phyloP scores from a whole-genome alignment of 2,797 vertebrate genomes.

The Mormyrus hasselquistii region DNA sequence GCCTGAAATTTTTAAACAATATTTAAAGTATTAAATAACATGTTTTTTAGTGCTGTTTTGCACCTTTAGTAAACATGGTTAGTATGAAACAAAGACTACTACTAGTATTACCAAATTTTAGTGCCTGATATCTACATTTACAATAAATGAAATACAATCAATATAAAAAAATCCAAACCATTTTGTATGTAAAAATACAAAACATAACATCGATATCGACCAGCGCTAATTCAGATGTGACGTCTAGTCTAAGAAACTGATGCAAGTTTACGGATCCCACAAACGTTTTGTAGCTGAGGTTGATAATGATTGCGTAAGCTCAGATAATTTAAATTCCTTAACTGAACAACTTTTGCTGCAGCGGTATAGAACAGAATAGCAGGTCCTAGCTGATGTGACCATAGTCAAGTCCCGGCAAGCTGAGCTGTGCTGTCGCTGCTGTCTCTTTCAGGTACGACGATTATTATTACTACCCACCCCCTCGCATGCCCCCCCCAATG shows the following conservation, averaged over 20 bases:
- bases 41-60: neutral
- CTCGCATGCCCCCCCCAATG: slow-evolving; percentile 92
- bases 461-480: slow-evolving; percentile 96
- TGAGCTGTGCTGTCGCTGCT: slow-evolving; percentile 39
- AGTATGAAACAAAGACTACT: neutral
- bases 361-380: neutral
- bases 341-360: neutral
- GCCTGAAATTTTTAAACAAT: neutral
- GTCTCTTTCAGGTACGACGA: slow-evolving; percentile 83
- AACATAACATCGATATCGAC: neutral
- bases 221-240: neutral
- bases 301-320: neutral
- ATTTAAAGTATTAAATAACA: neutral
- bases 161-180: neutral
- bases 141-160: neutral
- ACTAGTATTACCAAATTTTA: neutral
- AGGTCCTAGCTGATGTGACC: neutral
- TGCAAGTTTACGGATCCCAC: neutral
- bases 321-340: neutral
- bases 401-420: slow-evolving; percentile 49
- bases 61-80: neutral
- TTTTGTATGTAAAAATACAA: neutral
- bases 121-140: neutral
- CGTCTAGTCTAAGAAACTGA: neutral
- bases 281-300: neutral